Evolutionary conservation across 2,113 vertebrate species (phyloP).

Genomic region (Myodes glareolus): DNA sequence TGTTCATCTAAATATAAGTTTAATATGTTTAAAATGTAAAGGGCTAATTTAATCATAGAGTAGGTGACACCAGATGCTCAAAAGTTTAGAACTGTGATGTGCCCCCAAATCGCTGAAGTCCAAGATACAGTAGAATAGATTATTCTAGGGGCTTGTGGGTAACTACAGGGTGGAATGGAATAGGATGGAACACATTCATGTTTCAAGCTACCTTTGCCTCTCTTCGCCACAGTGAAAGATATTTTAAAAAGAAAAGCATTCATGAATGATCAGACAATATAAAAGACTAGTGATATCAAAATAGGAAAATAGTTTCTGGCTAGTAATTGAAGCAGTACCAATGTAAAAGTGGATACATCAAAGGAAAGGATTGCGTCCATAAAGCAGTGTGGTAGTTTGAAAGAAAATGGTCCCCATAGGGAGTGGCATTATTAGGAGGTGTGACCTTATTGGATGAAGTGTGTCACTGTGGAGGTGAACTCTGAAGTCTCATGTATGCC

Average conservation of each 20-base stretch:
- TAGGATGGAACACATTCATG: neutral
- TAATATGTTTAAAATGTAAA: neutral
- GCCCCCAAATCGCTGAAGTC: neutral
- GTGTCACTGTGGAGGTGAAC: neutral
- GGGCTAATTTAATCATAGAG: neutral
- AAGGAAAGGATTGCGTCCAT: neutral
- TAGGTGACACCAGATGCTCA: neutral
- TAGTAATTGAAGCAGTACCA: slow-evolving; percentile 14
- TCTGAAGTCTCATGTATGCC: neutral
- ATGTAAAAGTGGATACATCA: slow-evolving; percentile 1
- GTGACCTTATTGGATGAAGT: neutral
- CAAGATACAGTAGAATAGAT: neutral
- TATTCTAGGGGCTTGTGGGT: neutral
- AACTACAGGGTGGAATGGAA: neutral
- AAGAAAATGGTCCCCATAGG: neutral
- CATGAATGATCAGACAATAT: neutral
- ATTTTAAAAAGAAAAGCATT: slow-evolving; percentile 13
- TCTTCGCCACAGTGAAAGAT: neutral
- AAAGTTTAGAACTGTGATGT: neutral
- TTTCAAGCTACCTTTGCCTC: neutral
- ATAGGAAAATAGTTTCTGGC: neutral
- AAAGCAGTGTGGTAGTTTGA: neutral
- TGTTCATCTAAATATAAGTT: neutral
- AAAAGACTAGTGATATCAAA: neutral
- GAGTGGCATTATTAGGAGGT: neutral